Evolutionary conservation across 2,113 vertebrate genomes (phyloP).

Genomic region (Oxyruncus cristatus): DNA sequence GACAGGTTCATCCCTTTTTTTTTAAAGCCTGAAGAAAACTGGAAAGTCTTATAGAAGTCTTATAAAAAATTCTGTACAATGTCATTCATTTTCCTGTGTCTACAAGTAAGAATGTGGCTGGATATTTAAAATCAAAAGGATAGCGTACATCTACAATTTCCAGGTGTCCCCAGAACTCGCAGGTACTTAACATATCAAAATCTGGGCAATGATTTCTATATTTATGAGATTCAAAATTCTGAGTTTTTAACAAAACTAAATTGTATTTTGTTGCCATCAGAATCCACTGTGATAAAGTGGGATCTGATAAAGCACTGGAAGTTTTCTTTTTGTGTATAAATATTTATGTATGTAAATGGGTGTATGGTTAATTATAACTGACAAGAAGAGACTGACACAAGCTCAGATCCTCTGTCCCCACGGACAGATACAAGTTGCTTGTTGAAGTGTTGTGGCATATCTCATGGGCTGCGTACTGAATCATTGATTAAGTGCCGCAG

Average conservation of each 20-base stretch:
- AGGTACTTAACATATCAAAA: neutral
- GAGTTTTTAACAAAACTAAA: conserved; percentile 56
- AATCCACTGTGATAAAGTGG: conserved; percentile 40
- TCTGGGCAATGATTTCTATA: neutral
- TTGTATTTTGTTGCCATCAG: conserved; percentile 55
- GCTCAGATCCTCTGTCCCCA: conserved; percentile 72
- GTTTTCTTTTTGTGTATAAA: conserved; percentile 72
- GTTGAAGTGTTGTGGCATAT: conserved; percentile 70
- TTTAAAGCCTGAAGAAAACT: neutral
- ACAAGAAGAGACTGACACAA: conserved; percentile 72
- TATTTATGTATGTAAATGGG: conserved; percentile 76
- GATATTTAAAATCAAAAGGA: neutral
- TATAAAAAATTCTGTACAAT: neutral
- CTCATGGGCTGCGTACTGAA: conserved; percentile 74
- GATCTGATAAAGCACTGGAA: conserved; percentile 61
- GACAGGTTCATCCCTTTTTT: neutral
- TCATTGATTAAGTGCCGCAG: conserved; percentile 76
- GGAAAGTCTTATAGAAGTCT: neutral
- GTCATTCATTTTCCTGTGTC: neutral
- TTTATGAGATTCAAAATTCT: conserved; percentile 32
- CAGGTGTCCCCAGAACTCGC: neutral
- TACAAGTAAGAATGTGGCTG: neutral
- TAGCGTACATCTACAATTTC: neutral
- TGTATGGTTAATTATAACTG: conserved; percentile 71
- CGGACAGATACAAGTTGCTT: conserved; percentile 68